phyloP scores from a whole-genome alignment of 92 coral and sea anemone genomes.

The Hydrozoanthus gracilis region DNA sequence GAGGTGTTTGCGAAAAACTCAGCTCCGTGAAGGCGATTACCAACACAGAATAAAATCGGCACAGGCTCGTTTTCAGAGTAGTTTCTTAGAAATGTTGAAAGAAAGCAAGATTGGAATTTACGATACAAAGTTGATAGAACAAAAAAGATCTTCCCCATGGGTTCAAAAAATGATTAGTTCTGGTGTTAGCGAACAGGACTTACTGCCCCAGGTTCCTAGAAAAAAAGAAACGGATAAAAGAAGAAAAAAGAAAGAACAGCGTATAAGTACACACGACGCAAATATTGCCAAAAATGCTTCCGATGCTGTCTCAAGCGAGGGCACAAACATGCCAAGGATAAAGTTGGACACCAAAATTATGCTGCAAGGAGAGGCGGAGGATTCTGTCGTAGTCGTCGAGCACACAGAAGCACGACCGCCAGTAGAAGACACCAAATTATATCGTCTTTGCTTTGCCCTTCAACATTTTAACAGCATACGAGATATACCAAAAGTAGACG shows the following conservation, averaged over 20 bases:
- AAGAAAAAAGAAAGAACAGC: not conserved
- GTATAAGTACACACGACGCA: not conserved
- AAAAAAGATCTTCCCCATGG: constrained; percentile 71
- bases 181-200: constrained; percentile 66
- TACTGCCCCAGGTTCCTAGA: constrained; percentile 66
- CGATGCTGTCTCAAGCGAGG: not conserved
- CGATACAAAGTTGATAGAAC: constrained; percentile 56
- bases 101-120: constrained; percentile 77
- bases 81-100: constrained; percentile 78
- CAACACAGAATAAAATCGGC: constrained; percentile 4
- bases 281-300: not conserved
- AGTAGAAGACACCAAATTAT: constrained; percentile 48
- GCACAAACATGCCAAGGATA: not conserved
- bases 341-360: not conserved
- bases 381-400: constrained; percentile 67
- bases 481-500: constrained; percentile 67
- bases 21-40: not conserved
- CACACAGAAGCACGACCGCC: constrained; percentile 53
- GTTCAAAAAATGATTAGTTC: constrained; percentile 58
- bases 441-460: constrained; percentile 69
- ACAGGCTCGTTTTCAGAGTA: constrained; percentile 41
- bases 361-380: constrained; percentile 51
- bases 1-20: constrained; percentile 24
- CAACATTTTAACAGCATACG: constrained; percentile 53
- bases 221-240: constrained; percentile 18